These are phyloP conservation scores for Polymixis flavicincta DNA, from an alignment of 2,888 invertebrate genomes.

Conservation along the genomic window DNA sequence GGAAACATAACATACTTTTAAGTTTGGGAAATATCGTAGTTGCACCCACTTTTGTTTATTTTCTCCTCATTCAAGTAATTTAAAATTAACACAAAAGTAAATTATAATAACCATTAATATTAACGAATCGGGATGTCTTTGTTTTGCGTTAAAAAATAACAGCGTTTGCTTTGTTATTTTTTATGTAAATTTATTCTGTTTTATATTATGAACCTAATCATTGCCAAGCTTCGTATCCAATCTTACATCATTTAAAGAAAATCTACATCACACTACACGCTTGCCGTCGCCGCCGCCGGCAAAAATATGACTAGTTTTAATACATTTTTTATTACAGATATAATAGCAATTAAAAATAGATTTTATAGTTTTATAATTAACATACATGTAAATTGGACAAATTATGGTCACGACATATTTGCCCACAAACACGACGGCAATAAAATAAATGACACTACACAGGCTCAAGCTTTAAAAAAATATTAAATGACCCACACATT, in stretches of 20 bases:
- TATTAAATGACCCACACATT: constrained; percentile 66
- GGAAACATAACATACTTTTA: not conserved
- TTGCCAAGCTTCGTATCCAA: not conserved
- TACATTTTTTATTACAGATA: constrained; percentile 48
- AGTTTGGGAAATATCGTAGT: constrained; percentile 15
- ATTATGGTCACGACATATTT: constrained; percentile 61
- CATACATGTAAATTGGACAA: constrained; percentile 64
- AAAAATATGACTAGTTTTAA: constrained; percentile 37
- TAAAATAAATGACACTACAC: constrained; percentile 66
- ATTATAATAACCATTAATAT: not conserved
- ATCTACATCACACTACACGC: constrained; percentile 3
- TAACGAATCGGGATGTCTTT: not conserved
- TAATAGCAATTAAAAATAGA: constrained; percentile 58
- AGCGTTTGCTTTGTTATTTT: constrained; percentile 10
- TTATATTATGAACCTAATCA: not conserved
- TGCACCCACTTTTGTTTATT: not conserved
- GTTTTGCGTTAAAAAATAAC: no score
- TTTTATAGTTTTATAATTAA: constrained; percentile 69
- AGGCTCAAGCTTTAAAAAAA: constrained; percentile 67
- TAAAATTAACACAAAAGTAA: not conserved
- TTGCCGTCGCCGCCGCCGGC: constrained; percentile 57
- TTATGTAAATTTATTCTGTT: not conserved
- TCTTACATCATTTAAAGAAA: not conserved
- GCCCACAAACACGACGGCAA: constrained; percentile 55
- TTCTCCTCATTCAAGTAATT: constrained; percentile 10